Conservation (phyloP, 2,888 invertebrate genomes). For the Yponomeuta evonymella region DNA sequence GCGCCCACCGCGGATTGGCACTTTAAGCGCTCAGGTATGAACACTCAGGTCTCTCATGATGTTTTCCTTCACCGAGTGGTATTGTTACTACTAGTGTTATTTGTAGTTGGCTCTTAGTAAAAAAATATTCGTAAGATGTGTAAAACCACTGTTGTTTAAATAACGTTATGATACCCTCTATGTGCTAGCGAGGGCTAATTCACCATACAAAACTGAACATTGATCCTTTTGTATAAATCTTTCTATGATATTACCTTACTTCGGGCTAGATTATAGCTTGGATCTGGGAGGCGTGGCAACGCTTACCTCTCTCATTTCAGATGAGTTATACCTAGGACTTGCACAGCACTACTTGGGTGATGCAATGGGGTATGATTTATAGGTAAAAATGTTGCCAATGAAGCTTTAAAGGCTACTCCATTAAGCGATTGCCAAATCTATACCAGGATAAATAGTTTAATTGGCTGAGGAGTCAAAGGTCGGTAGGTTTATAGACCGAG, state of each 20-base stretch:
- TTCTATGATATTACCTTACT: not conserved
- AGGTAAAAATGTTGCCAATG: not conserved
- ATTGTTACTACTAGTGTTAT: no score
- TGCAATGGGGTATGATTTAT: slow-evolving; percentile 1
- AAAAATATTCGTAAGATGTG: no score
- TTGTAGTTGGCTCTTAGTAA: no score
- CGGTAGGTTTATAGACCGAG: not conserved
- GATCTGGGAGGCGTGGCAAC: not conserved
- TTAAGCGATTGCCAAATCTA: not conserved
- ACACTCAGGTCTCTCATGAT: no score
- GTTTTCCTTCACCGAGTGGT: no score
- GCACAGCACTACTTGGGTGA: not conserved
- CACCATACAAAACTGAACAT: no score
- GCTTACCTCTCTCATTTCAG: not conserved
- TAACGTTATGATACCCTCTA: no score
- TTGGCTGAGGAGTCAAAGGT: not conserved
- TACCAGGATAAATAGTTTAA: not conserved
- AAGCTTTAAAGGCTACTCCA: not conserved
- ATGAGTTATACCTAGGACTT: not conserved
- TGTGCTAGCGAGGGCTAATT: no score
- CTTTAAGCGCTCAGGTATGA: no score
- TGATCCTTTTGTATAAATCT: not conserved
- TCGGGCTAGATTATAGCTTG: not conserved
- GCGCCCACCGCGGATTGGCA: no score
- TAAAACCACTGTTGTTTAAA: no score